Conservation (phyloP, 37 sponge, comb jelly and placozoan genomes). For the Oscarella lobularis region DNA sequence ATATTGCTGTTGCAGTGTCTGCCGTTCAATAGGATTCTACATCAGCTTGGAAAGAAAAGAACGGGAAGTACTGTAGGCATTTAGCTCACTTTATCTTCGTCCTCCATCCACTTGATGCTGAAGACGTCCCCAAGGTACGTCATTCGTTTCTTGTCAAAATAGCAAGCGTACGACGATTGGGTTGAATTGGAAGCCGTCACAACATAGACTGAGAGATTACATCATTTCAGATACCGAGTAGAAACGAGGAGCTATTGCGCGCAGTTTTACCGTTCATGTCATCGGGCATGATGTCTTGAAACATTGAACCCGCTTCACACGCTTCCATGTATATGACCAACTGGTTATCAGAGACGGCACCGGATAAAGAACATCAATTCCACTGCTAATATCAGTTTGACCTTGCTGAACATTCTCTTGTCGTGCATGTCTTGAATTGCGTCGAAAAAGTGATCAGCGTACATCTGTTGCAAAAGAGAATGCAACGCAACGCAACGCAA, state of each 20-base stretch:
- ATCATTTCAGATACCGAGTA: no score
- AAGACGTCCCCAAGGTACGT: conserved; percentile 68
- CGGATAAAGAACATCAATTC: not conserved
- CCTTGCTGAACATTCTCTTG: conserved; percentile 21
- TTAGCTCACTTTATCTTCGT: conserved; percentile 47
- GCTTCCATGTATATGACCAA: conserved; percentile 69
- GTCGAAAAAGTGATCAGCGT: conserved; percentile 17
- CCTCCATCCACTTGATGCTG: conserved; percentile 79
- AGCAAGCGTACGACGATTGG: conserved; percentile 63
- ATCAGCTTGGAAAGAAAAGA: no score
- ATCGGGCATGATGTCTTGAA: conserved; percentile 19
- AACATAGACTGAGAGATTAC: conserved; percentile 29
- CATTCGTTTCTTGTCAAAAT: conserved; percentile 25
- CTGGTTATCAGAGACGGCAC: conserved; percentile 42
- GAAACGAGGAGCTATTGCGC: no score
- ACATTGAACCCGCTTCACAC: conserved; percentile 77
- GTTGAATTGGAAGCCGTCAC: conserved; percentile 47
- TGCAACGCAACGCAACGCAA: no score
- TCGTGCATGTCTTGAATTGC: conserved; percentile 26
- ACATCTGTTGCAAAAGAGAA: conserved; percentile 17
- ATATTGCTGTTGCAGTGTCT: conserved; percentile 45
- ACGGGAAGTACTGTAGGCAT: no score
- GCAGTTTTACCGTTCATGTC: no score
- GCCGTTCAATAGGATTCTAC: no score
- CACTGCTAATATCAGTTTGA: not conserved